These are phyloP conservation scores for Micrastur ruficollis DNA, from an alignment of 2,797 vertebrate genomes.

Conservation along the genomic window DNA sequence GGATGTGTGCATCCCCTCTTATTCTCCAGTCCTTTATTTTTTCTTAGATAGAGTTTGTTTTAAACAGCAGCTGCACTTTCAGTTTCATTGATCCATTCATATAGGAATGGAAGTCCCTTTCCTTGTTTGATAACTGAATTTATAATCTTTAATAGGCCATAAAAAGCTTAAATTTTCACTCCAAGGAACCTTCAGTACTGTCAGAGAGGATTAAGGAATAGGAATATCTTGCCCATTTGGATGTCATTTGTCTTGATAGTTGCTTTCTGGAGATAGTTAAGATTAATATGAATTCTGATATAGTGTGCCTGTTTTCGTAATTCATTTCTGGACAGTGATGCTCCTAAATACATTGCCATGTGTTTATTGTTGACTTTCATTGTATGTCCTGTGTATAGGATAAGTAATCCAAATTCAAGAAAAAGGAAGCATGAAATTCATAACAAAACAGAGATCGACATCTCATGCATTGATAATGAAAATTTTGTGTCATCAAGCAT, in stretches of 20 bases:
- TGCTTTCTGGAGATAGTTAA: not conserved
- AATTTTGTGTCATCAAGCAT: not conserved
- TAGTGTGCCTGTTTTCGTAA: not conserved
- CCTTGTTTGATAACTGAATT: not conserved
- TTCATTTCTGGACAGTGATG: not conserved
- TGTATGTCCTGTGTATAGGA: not conserved
- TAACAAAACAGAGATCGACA: not conserved
- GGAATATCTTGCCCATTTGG: not conserved
- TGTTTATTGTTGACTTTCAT: not conserved
- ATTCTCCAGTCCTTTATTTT: not conserved
- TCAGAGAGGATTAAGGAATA: conserved; percentile 33
- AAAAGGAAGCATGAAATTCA: not conserved
- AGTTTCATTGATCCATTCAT: not conserved
- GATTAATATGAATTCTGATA: conserved; percentile 10
- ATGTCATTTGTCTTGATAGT: conserved; percentile 37
- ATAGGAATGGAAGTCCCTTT: not conserved
- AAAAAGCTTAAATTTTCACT: conserved; percentile 30
- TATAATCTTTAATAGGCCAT: not conserved
- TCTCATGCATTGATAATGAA: not conserved
- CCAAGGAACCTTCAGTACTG: not conserved
- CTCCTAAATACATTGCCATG: not conserved
- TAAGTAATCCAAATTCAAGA: not conserved
- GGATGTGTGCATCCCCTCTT: not conserved
- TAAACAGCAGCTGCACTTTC: not conserved
- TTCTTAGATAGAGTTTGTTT: not conserved